Conservation (phyloP, 2,888 invertebrate genomes). For the Trichogramma dendrolimi region DNA sequence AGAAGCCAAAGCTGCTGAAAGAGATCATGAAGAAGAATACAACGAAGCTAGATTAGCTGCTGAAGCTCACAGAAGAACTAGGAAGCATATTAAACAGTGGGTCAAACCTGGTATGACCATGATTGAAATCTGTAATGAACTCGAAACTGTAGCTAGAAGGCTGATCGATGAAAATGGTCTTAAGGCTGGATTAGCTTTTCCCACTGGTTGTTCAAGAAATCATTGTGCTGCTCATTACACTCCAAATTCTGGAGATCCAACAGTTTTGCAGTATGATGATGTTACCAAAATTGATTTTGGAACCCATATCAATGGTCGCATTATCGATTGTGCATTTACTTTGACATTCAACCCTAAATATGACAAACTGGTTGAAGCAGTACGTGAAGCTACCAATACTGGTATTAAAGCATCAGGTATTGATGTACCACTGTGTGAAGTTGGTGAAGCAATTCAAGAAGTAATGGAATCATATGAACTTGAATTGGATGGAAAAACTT, state of each 20-base stretch:
- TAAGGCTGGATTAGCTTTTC: conserved; percentile 91
- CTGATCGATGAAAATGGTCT: conserved; percentile 93
- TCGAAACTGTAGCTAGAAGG: conserved; percentile 86
- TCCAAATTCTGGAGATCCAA: conserved; percentile 95
- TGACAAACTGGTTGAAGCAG: conserved; percentile 89
- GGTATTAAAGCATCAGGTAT: conserved; percentile 94
- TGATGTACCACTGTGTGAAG: conserved; percentile 94
- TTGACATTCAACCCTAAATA: conserved; percentile 94
- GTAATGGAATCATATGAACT: conserved; percentile 99
- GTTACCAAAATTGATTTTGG: conserved; percentile 99
- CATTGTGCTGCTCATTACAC: conserved; percentile 99
- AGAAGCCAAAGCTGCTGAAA: conserved; percentile 86
- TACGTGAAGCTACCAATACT: conserved; percentile 96
- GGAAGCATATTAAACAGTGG: conserved; percentile 86
- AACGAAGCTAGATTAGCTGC: conserved; percentile 93
- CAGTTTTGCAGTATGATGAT: conserved; percentile 91
- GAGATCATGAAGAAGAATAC: conserved; percentile 87
- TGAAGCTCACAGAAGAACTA: conserved; percentile 92
- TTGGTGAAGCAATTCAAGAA: conserved; percentile 95
- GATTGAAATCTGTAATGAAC: conserved; percentile 96
- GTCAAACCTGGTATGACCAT: conserved; percentile 97
- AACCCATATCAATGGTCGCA: conserved; percentile 95
- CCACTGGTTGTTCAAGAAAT: conserved; percentile 97
- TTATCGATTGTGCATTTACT: conserved; percentile 99
- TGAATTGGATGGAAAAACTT: conserved; percentile 92